Percentiles rank a stretch among this genome's conserved stretches.
phyloP scores from a whole-genome alignment of 2,888 invertebrate genomes.

The Liodrosophila aerea region DNA sequence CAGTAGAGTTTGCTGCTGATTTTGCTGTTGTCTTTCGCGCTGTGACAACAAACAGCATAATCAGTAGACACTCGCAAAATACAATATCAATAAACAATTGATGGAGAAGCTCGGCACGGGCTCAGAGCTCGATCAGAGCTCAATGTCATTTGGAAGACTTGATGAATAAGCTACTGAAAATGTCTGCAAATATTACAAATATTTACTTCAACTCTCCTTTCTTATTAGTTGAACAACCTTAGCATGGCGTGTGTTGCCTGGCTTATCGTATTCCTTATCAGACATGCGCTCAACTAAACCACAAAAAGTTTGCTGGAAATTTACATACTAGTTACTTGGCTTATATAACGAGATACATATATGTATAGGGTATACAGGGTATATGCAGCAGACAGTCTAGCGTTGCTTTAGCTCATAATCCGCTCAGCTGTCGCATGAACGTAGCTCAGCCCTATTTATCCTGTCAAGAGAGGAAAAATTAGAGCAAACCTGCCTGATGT shows the following conservation, averaged over 20 bases:
- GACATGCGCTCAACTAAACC: constrained; percentile 47
- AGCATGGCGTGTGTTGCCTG: constrained; percentile 10
- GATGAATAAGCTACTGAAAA: not conserved
- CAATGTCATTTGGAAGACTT: constrained; percentile 40
- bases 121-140: constrained; percentile 21
- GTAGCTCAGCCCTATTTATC: constrained; percentile 57
- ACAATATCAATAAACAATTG: constrained; percentile 39
- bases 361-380: constrained; percentile 1
- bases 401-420: constrained; percentile 56
- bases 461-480: constrained; percentile 55
- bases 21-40: constrained; percentile 21
- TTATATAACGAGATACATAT: constrained; percentile 52
- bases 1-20: constrained; percentile 24
- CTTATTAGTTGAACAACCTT: no score
- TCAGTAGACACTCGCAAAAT: constrained; percentile 8
- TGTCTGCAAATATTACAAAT: not conserved
- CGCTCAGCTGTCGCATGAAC: constrained; percentile 58
- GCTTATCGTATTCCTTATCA: constrained; percentile 34
- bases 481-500: constrained; percentile 56
- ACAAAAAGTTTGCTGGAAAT: constrained; percentile 54
- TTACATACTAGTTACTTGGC: constrained; percentile 51
- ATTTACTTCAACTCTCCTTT: no score
- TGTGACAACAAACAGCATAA: constrained; percentile 47
- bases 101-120: constrained; percentile 29
- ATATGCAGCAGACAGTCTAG: not conserved